Conservation (phyloP, 2,797 vertebrate genomes). For the Tolypeutes matacus region DNA sequence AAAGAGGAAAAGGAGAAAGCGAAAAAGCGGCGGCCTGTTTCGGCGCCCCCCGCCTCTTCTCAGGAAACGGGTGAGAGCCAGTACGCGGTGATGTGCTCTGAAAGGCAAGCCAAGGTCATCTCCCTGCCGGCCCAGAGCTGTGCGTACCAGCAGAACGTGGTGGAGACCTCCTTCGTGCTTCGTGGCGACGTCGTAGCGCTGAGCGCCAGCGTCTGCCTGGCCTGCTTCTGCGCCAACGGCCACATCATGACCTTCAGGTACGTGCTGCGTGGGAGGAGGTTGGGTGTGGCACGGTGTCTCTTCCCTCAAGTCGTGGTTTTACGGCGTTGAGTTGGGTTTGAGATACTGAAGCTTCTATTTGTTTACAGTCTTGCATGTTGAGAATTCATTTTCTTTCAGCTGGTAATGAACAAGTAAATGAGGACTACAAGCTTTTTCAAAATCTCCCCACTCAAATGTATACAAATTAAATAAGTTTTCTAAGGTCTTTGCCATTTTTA, state of each 20-base stretch:
- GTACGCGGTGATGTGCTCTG: slow-evolving; percentile 98
- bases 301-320: background rate
- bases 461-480: slow-evolving; percentile 10
- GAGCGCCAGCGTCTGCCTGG: slow-evolving; percentile 94
- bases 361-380: background rate
- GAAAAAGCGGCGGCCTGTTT: slow-evolving; percentile 94
- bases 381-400: slow-evolving; percentile 34
- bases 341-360: background rate
- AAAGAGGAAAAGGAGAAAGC: slow-evolving; percentile 96
- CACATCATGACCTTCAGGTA: slow-evolving; percentile 99
- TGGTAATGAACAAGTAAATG: background rate
- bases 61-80: slow-evolving; percentile 98
- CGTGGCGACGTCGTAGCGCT: slow-evolving; percentile 96
- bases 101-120: slow-evolving; percentile 99
- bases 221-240: slow-evolving; percentile 99
- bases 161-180: slow-evolving; percentile 98
- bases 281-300: background rate
- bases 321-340: background rate
- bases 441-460: background rate
- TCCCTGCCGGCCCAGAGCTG: slow-evolving; percentile 97
- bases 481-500: background rate
- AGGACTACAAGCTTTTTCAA: background rate
- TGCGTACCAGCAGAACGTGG: slow-evolving; percentile 98
- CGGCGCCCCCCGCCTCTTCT: slow-evolving; percentile 96
- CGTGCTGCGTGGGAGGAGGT: too few species aligned